Conservation (phyloP, 1,140 invertebrate genomes). For the Drosophila pruinosa region DNA sequence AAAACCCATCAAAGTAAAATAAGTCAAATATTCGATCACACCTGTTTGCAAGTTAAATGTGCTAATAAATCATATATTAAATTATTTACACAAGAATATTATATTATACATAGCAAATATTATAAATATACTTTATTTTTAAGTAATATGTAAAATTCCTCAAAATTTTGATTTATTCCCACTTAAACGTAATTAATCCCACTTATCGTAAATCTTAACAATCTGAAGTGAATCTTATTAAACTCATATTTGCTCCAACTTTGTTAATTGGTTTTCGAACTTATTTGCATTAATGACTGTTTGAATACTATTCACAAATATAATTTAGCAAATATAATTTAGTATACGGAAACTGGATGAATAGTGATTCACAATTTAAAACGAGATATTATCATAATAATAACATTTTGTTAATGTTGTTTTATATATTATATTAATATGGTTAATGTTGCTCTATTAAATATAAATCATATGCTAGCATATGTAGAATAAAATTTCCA, state of each 20-base stretch:
- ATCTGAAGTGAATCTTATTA: not conserved
- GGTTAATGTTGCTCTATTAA: too few species aligned
- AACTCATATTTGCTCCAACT: not conserved
- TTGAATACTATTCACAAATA: not conserved
- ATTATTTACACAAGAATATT: too few species aligned
- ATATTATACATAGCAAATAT: too few species aligned
- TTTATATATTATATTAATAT: too few species aligned
- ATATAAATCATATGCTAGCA: not conserved
- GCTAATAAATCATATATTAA: not conserved
- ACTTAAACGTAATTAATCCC: not conserved
- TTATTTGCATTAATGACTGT: slow-evolving; percentile 8
- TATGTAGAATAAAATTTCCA: not conserved
- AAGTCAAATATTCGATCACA: slow-evolving; percentile 19
- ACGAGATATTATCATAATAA: not conserved
- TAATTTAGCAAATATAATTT: not conserved
- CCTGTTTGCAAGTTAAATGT: slow-evolving; percentile 2
- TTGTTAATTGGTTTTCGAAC: not conserved
- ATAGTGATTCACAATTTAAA: not conserved
- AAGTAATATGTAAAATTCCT: too few species aligned
- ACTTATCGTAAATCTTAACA: not conserved
- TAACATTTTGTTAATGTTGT: not conserved
- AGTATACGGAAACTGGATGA: not conserved
- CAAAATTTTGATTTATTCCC: too few species aligned
- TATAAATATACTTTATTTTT: too few species aligned
- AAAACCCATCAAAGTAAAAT: not conserved